Evolutionary conservation across 35 echinoderm and acorn worm species (phyloP).

Genomic region (Anneissia japonica): DNA sequence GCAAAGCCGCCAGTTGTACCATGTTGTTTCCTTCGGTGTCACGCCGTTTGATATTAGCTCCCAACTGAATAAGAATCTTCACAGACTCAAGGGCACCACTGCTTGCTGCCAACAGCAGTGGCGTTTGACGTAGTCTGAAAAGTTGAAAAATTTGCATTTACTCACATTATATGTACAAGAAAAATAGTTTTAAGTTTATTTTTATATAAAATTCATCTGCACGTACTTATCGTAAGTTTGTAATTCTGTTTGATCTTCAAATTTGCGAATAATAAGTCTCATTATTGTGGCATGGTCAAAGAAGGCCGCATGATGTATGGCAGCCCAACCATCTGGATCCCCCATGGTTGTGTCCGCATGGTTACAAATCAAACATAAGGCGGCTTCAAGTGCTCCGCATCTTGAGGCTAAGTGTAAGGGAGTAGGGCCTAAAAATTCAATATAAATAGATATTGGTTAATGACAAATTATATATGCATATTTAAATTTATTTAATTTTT

Average conservation of each 20-base stretch:
- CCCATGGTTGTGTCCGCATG: constrained; percentile 64
- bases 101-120: constrained; percentile 82
- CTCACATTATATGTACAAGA: not conserved
- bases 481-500: no score
- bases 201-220: not conserved
- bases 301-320: constrained; percentile 89
- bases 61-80: constrained; percentile 70
- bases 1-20: constrained; percentile 84
- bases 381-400: constrained; percentile 77
- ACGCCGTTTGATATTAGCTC: constrained; percentile 52
- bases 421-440: constrained; percentile 56
- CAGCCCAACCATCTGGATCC: constrained; percentile 83
- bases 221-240: constrained; percentile 88
- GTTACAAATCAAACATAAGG: constrained; percentile 71
- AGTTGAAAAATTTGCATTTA: not conserved
- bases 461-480: no score
- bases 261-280: constrained; percentile 69
- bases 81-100: constrained; percentile 86
- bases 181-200: not conserved
- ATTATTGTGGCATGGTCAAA: constrained; percentile 92
- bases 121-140: constrained; percentile 65
- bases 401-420: constrained; percentile 75
- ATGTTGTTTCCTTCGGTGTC: constrained; percentile 85
- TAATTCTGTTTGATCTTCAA: constrained; percentile 67
- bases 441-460: no score